These are phyloP conservation scores for Cephus cinctus DNA, from an alignment of 1,140 invertebrate genomes.

Conservation along the genomic window DNA sequence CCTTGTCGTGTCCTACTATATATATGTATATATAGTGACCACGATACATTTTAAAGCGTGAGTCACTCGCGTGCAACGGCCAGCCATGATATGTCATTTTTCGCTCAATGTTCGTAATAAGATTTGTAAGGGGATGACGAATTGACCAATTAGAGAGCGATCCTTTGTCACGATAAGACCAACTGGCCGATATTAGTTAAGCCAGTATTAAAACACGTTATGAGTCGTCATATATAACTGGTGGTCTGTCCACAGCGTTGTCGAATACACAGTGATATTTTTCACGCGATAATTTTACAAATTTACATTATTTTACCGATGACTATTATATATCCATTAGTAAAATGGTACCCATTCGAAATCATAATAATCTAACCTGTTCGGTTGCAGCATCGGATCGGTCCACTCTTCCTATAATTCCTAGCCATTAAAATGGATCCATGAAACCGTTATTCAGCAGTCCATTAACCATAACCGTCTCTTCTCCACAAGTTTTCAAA, in stretches of 20 bases:
- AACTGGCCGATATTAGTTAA: conserved; percentile 1
- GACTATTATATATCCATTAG: conserved; percentile 46
- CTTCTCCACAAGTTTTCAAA: too few species aligned
- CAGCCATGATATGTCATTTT: conserved; percentile 44
- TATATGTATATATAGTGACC: too few species aligned
- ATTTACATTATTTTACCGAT: too few species aligned
- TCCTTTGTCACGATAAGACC: conserved; percentile 47
- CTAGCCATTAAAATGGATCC: conserved; percentile 31
- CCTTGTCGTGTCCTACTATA: too few species aligned
- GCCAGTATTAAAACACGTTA: too few species aligned
- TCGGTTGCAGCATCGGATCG: conserved; percentile 25
- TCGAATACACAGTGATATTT: conserved; percentile 25
- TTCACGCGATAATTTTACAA: too few species aligned
- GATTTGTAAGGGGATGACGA: conserved; percentile 54
- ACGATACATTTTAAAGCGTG: conserved; percentile 44
- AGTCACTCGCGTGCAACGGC: conserved; percentile 50
- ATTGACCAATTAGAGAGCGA: conserved; percentile 56
- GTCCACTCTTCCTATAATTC: conserved; percentile 36
- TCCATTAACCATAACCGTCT: conserved; percentile 18
- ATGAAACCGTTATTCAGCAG: conserved; percentile 21
- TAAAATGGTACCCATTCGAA: conserved; percentile 29
- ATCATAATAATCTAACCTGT: conserved; percentile 35
- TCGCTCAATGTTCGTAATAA: conserved; percentile 52
- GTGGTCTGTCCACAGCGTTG: conserved; percentile 40
- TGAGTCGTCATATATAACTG: too few species aligned